Percentiles rank a stretch among this genome's conserved stretches.
These are phyloP conservation scores for Drosophila pseudotakahashii DNA, from an alignment of 2,888 invertebrate genomes.

Conservation along the genomic window DNA sequence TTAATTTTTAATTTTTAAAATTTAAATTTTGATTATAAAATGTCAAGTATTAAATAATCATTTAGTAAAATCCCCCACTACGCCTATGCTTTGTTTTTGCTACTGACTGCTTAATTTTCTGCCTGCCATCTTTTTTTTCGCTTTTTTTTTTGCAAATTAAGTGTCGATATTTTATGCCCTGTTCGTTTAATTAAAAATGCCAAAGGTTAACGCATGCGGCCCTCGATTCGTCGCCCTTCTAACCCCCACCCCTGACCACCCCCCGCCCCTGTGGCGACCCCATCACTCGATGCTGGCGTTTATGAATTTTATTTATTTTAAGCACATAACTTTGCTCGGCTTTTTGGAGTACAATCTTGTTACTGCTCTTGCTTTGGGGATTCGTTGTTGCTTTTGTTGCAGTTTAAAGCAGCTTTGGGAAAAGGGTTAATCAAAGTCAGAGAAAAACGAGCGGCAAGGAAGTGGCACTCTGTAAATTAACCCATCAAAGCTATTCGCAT, in stretches of 20 bases:
- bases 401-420: constrained; percentile 69
- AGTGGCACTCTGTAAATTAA: constrained; percentile 40
- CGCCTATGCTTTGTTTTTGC: constrained; percentile 12
- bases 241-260: constrained; percentile 6
- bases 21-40: no score
- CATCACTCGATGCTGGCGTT: constrained; percentile 41
- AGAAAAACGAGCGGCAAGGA: constrained; percentile 2
- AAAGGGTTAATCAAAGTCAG: constrained; percentile 67
- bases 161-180: constrained; percentile 79
- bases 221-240: constrained; percentile 35
- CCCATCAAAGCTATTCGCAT: constrained; percentile 21
- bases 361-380: constrained; percentile 45
- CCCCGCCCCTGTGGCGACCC: neutral
- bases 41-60: no score
- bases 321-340: constrained; percentile 65
- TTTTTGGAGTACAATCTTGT: constrained; percentile 47
- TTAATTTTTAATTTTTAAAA: no score
- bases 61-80: neutral
- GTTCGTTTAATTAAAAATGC: constrained; percentile 79
- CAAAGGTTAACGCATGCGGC: constrained; percentile 74
- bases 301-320: constrained; percentile 75
- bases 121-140: constrained; percentile 56
- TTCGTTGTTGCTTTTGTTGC: constrained; percentile 58
- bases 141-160: constrained; percentile 68
- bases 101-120: constrained; percentile 64